These are phyloP conservation scores for Gasterosteus nipponicus DNA, from an alignment of 2,113 vertebrate species.

Conservation along the genomic window DNA sequence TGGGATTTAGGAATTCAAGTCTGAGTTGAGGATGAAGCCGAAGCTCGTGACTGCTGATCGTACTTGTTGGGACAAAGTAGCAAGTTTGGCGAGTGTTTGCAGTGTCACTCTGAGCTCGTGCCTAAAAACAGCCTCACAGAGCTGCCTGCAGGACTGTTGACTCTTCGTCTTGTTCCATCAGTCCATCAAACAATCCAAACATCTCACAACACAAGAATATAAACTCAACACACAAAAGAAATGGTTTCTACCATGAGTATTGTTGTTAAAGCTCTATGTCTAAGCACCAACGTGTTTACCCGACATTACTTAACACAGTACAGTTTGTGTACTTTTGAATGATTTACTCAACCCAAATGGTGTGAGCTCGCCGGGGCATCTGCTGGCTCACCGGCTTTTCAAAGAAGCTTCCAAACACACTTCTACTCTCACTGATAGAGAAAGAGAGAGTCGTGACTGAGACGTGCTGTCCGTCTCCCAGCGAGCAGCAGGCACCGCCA, in stretches of 20 bases:
- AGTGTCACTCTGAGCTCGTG: background rate
- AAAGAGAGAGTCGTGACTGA: constrained; percentile 50
- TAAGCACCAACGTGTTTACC: constrained; percentile 1
- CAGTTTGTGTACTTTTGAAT: constrained; percentile 23
- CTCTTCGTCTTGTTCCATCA: background rate
- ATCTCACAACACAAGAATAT: background rate
- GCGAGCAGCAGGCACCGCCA: constrained; percentile 58
- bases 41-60: background rate
- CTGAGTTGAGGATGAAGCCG: too few species aligned
- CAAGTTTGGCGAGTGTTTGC: background rate
- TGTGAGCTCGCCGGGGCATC: background rate
- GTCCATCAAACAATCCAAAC: constrained; percentile 1
- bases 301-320: background rate
- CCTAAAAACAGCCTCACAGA: constrained; percentile 1
- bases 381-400: background rate
- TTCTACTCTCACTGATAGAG: constrained; percentile 9
- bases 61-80: background rate
- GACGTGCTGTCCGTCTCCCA: constrained; percentile 61
- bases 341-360: constrained; percentile 13
- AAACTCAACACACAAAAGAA: background rate
- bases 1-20: background rate
- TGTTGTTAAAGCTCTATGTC: constrained; percentile 5
- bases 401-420: background rate
- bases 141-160: background rate
- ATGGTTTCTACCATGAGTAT: background rate